Base-by-base conservation (phyloP, 2,888 invertebrate species). In the Campoplex nolae region DNA sequence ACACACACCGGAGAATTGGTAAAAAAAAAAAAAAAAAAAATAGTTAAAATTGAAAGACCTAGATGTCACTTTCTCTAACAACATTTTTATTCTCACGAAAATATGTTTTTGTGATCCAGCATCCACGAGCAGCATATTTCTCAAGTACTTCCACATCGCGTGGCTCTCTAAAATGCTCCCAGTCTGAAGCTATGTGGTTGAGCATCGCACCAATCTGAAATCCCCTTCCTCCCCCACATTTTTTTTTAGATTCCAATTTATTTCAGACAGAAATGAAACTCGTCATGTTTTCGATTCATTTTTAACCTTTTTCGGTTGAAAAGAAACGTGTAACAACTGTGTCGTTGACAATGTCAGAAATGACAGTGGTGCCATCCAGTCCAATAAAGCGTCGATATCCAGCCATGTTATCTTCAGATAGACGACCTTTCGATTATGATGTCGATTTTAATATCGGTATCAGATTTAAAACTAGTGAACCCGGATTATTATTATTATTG, bases 271-370 rank as follows among this genome's bases (percentile, higher is more conserved):
- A 1, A 23, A 13, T n/a, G 0, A 45, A 62, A 32, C 18, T 56
- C 23, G n/a, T 16, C 23, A n/a, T 38, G 68, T 16, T 51, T 70
- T 51, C 16, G 6, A 65, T 65, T n/a, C 23, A 35, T 13, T 7
- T 48, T 56, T 7, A 23, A 85, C 85, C 82, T 45, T 82, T 38
- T 51, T 16, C 28, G 32, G 70, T 45, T 86, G 74, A 23, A 86
- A 56, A 23, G 75, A 38, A 35, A 70, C 70, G 54, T 83, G 79
- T n/a, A 83, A 75, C n/a, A 83, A 75, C 71, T 83, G 83, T n/a
- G 13, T n/a, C 13, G 48, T 16, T 7, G 23, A 28, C 23, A 79
- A 0, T 0, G 11, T 6, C 42, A 73, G 35, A 18, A 70, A 45
- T 0, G 51, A n/a, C 18, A 86, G 13, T 18, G 74, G 62, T 16